Evolutionary conservation across 2,888 invertebrate species (phyloP).

Genomic region (Drosophila anceps): DNA sequence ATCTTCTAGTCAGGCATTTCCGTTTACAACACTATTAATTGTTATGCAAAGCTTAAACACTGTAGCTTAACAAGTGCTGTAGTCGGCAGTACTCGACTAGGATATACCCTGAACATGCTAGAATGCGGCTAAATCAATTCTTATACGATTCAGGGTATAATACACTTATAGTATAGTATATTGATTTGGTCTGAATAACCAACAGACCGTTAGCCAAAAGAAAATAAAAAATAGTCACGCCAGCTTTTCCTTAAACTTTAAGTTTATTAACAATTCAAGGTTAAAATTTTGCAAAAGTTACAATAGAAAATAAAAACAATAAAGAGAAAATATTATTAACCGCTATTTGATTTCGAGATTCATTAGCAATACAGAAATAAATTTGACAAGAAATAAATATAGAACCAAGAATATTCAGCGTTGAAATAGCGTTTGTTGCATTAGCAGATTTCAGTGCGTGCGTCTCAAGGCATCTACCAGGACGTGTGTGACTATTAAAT

Average conservation of each 20-base stretch:
- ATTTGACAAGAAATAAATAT: conserved; percentile 24
- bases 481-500: conserved; percentile 45
- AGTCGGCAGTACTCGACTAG: neutral
- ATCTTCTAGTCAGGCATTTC: too few relatives aligned
- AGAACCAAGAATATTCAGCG: conserved; percentile 30
- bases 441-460: conserved; percentile 41
- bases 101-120: too few relatives aligned
- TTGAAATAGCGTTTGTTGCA: conserved; percentile 21
- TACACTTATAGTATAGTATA: neutral
- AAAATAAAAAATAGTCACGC: too few relatives aligned
- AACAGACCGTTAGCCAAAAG: too few relatives aligned
- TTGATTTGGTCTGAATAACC: neutral
- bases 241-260: conserved; percentile 13
- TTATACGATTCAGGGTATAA: too few relatives aligned
- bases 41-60: too few relatives aligned
- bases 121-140: too few relatives aligned
- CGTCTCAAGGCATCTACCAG: conserved; percentile 22
- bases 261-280: conserved; percentile 44
- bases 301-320: conserved; percentile 18
- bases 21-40: too few relatives aligned
- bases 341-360: conserved; percentile 35
- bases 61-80: too few relatives aligned
- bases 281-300: conserved; percentile 37
- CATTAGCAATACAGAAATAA: conserved; percentile 23
- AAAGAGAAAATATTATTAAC: conserved; percentile 4